A percentile compares a stretch with the other conserved stretches of the same genome.
Evolutionary conservation across 2,113 vertebrate species (phyloP).

Genomic region (Lepus europaeus): DNA sequence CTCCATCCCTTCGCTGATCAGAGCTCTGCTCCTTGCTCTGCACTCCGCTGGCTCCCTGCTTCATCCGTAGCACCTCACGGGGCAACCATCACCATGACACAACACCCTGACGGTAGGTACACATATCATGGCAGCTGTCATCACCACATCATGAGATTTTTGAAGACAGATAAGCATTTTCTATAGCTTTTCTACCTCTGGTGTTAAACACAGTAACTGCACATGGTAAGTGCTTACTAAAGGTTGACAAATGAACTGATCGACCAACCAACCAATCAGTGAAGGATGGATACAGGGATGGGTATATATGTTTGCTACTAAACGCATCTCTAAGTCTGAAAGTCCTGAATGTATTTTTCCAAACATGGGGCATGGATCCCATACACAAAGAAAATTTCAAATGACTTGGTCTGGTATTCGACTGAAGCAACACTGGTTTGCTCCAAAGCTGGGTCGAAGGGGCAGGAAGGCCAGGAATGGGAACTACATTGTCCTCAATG

Average conservation of each 20-base stretch:
- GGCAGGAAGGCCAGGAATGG: neutral
- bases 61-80: fast-evolving
- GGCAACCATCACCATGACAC: neutral
- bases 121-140: neutral
- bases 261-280: neutral
- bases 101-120: too few relatives aligned
- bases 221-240: neutral
- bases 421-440: neutral
- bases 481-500: neutral
- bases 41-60: neutral
- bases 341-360: neutral
- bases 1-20: neutral
- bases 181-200: neutral
- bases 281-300: neutral
- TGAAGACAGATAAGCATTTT: neutral
- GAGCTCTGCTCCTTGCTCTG: neutral
- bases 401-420: neutral
- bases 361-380: neutral
- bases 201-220: neutral
- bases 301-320: neutral
- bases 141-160: neutral
- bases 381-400: neutral
- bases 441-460: neutral
- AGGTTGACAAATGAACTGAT: neutral
- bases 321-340: neutral